A percentile compares a stretch with the other conserved stretches of the same genome.
phyloP scores from a whole-genome alignment of 2,797 vertebrate genomes.

The Champsocephalus gunnari region DNA sequence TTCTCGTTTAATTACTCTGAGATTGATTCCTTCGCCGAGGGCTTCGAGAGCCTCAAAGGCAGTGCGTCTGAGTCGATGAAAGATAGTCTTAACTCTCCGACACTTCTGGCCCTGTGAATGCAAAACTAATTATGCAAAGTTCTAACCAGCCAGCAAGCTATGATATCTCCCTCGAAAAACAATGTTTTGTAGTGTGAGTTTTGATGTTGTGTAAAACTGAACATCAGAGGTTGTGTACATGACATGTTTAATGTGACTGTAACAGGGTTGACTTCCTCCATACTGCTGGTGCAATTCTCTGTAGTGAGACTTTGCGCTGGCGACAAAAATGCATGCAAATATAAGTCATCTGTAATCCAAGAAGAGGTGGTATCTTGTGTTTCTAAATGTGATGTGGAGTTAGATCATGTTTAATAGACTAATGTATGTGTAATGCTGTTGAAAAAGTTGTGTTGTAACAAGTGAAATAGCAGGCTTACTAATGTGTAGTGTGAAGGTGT shows the following conservation, averaged over 20 bases:
- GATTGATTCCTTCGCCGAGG: slow-evolving; percentile 89
- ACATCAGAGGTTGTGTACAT: slow-evolving; percentile 66
- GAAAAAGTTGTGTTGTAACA: slow-evolving; percentile 78
- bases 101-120: slow-evolving; percentile 93
- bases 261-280: slow-evolving; percentile 86
- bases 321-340: slow-evolving; percentile 91
- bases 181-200: slow-evolving; percentile 73
- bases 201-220: slow-evolving; percentile 69
- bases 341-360: slow-evolving; percentile 80
- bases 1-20: slow-evolving; percentile 93
- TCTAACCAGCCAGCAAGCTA: slow-evolving; percentile 75
- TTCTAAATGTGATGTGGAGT: slow-evolving; percentile 88
- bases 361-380: slow-evolving; percentile 85
- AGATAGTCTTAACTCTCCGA: slow-evolving; percentile 94
- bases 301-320: slow-evolving; percentile 82
- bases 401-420: slow-evolving; percentile 77
- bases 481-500: slow-evolving; percentile 70
- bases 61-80: slow-evolving; percentile 87
- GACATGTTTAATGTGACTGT: slow-evolving; percentile 74
- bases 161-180: slow-evolving; percentile 59
- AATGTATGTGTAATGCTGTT: slow-evolving; percentile 77
- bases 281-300: slow-evolving; percentile 81
- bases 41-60: slow-evolving; percentile 87
- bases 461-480: slow-evolving; percentile 71
- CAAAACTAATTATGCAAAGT: slow-evolving; percentile 73